Conservation (phyloP, 2,888 invertebrate genomes). For the Patella ulyssiponensis region DNA sequence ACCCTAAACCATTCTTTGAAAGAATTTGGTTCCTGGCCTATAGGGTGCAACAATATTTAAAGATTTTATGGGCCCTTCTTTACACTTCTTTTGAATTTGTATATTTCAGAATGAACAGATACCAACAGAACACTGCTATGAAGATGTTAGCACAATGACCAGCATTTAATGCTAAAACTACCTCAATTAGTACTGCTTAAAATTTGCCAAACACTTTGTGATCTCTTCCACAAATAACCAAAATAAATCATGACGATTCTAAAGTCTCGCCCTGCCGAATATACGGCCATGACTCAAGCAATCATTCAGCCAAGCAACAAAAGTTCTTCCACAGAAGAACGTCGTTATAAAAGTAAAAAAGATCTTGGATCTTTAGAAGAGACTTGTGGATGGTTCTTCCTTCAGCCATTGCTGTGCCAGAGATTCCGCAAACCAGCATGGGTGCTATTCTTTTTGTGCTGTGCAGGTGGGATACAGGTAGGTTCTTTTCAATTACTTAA, state of each 20-base stretch:
- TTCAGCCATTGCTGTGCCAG: not conserved
- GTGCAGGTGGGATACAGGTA: constrained; percentile 5
- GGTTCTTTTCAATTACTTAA: not conserved
- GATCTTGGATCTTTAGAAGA: not conserved
- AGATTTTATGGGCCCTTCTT: too few relatives aligned
- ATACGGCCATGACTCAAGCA: constrained; percentile 7
- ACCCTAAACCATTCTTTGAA: too few relatives aligned
- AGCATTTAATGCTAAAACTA: too few relatives aligned
- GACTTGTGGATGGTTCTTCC: not conserved
- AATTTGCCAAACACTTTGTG: too few relatives aligned
- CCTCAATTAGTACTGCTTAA: too few relatives aligned
- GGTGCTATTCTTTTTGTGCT: constrained; percentile 7
- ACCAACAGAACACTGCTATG: too few relatives aligned
- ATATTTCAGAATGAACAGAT: too few relatives aligned
- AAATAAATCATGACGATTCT: not conserved
- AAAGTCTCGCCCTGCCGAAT: not conserved
- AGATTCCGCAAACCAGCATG: not conserved
- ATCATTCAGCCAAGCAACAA: not conserved
- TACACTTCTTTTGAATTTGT: too few relatives aligned
- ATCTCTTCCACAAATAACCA: too few relatives aligned
- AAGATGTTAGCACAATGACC: too few relatives aligned
- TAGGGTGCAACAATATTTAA: too few relatives aligned
- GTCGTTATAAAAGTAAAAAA: not conserved
- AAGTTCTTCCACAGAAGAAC: not conserved
- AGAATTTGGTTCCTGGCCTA: too few relatives aligned